Evolutionary conservation across 2,888 invertebrate species (phyloP).

Genomic region (Perdita meconis): DNA sequence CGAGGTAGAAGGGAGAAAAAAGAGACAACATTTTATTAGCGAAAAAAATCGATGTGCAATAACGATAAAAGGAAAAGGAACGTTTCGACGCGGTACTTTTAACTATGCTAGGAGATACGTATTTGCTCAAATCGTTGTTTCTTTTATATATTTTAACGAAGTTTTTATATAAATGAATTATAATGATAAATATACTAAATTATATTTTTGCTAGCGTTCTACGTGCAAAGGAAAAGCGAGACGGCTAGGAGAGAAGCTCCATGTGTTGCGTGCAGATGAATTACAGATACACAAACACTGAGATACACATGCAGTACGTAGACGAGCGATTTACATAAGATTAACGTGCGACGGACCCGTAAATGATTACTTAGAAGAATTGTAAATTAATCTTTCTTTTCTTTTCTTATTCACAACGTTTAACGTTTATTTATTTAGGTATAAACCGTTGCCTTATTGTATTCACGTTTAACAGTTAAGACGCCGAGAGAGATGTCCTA

Average conservation of each 20-base stretch:
- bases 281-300: too few relatives aligned
- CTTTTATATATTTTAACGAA: conserved; percentile 82
- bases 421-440: conserved; percentile 79
- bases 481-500: conserved; percentile 46
- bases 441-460: conserved; percentile 79
- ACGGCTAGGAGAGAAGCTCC: conserved; percentile 22
- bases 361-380: conserved; percentile 59
- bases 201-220: conserved; percentile 82
- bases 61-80: conserved; percentile 69
- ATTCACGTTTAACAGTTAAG: conserved; percentile 71
- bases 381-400: conserved; percentile 74
- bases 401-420: conserved; percentile 63
- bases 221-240: conserved; percentile 58
- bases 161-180: conserved; percentile 78
- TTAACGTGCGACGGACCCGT: conserved; percentile 56
- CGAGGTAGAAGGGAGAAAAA: conserved; percentile 22
- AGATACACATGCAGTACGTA: conserved; percentile 15
- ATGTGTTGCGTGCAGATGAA: too few relatives aligned
- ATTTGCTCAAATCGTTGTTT: conserved; percentile 83
- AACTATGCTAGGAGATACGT: conserved; percentile 73
- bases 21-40: conserved; percentile 64
- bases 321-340: conserved; percentile 34
- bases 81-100: conserved; percentile 68
- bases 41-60: conserved; percentile 81
- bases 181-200: conserved; percentile 78